Percentiles rank a stretch among this genome's conserved stretches.
Conservation (phyloP, 2,113 vertebrate genomes). For the Psilopsiagon aurifrons region DNA sequence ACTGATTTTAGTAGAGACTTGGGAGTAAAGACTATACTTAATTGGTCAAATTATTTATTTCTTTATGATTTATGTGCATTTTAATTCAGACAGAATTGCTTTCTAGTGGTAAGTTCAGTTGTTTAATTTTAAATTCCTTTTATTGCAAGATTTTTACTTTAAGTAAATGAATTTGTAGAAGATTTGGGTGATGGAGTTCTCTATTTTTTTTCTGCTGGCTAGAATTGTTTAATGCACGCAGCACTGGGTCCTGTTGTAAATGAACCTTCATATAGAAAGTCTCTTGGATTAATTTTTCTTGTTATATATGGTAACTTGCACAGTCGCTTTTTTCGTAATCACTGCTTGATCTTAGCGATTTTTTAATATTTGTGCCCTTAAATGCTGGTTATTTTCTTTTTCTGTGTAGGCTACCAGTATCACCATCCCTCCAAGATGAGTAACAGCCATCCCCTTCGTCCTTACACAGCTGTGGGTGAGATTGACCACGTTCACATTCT, state of each 20-base stretch:
- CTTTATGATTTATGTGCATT: not conserved
- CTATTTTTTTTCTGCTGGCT: not conserved
- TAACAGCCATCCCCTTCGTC: constrained; percentile 93
- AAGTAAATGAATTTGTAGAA: not conserved
- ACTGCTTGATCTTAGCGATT: not conserved
- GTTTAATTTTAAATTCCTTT: not conserved
- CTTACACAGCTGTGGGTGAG: constrained; percentile 91
- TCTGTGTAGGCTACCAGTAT: constrained; percentile 56
- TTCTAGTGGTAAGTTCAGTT: not conserved
- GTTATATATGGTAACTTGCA: not conserved
- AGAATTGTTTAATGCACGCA: not conserved
- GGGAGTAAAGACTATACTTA: not conserved
- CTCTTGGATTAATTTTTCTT: not conserved
- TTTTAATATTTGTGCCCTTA: not conserved
- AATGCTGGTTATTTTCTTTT: not conserved
- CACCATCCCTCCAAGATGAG: constrained; percentile 84
- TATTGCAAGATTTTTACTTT: constrained; percentile 26
- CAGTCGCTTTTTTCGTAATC: not conserved
- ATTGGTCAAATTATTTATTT: not conserved
- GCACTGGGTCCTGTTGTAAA: not conserved
- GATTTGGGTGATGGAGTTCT: not conserved
- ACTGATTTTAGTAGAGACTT: not conserved
- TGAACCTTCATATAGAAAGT: not conserved
- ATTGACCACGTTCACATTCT: constrained; percentile 97
- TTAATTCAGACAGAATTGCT: not conserved